Evolutionary conservation across 2,888 invertebrate species (phyloP).

Genomic region (Beris chalybata): DNA sequence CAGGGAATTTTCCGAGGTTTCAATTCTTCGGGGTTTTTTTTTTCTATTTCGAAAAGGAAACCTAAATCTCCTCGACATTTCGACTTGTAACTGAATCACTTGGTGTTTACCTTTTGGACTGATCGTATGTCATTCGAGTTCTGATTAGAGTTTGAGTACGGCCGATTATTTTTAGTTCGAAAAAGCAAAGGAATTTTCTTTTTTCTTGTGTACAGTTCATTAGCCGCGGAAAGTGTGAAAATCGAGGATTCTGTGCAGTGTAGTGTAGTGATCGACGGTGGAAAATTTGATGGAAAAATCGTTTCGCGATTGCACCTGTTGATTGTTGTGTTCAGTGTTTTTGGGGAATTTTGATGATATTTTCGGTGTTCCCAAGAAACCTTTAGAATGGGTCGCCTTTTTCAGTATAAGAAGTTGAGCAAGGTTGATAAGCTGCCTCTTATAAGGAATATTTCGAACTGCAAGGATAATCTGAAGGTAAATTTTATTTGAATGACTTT

Average conservation of each 20-base stretch:
- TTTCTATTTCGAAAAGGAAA: slow-evolving; percentile 14
- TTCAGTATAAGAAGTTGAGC: slow-evolving; percentile 12
- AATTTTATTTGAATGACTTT: neutral
- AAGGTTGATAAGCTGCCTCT: slow-evolving; percentile 1
- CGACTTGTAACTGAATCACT: slow-evolving; percentile 23
- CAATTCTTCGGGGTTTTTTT: neutral
- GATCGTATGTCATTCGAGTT: slow-evolving; percentile 19
- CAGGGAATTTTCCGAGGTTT: slow-evolving; percentile 13
- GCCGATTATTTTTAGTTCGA: slow-evolving; percentile 22
- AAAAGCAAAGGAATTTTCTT: no score
- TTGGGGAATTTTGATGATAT: neutral
- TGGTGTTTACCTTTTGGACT: slow-evolving; percentile 8
- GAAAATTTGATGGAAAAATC: slow-evolving; percentile 1
- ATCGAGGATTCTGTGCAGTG: neutral
- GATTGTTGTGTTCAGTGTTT: slow-evolving; percentile 9
- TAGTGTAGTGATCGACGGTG: slow-evolving; percentile 10
- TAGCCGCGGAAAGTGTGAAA: slow-evolving; percentile 8
- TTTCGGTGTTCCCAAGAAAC: neutral
- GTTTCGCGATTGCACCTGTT: slow-evolving; percentile 17
- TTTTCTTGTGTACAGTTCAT: no score
- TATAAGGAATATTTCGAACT: neutral
- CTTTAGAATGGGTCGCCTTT: slow-evolving; percentile 21
- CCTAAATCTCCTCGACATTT: slow-evolving; percentile 5
- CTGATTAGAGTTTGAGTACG: neutral
- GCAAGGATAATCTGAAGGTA: slow-evolving; percentile 1